A percentile compares a stretch with the other conserved stretches of the same genome.
Conservation (phyloP, 2,888 invertebrate genomes). For the Temnothorax ravouxi region DNA sequence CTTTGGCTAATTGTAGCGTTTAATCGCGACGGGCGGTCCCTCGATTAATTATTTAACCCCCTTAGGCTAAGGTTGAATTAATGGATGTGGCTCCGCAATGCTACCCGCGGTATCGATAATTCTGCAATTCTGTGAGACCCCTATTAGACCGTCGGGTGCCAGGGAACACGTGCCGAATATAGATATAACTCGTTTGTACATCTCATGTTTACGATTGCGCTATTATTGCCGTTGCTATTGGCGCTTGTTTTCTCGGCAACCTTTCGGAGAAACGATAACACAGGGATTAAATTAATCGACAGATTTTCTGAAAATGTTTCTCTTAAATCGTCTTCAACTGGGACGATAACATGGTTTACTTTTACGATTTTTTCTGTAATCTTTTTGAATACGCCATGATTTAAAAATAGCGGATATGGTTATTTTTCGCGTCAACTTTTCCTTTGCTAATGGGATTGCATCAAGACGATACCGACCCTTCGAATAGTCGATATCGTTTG, state of each 20-base stretch:
- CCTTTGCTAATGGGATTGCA: constrained; percentile 64
- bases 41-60: constrained; percentile 82
- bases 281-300: background rate
- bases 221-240: background rate
- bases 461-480: constrained; percentile 32
- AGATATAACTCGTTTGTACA: constrained; percentile 41
- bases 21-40: constrained; percentile 74
- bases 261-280: background rate
- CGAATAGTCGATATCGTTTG: background rate
- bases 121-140: constrained; percentile 77
- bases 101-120: constrained; percentile 81
- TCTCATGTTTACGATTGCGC: constrained; percentile 52
- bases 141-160: constrained; percentile 67
- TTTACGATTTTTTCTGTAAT: constrained; percentile 17
- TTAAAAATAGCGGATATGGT: background rate
- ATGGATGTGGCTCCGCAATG: constrained; percentile 81
- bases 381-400: background rate
- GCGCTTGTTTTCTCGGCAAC: background rate
- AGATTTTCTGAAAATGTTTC: background rate
- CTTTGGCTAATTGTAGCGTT: constrained; percentile 72
- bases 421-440: background rate
- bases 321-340: background rate
- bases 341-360: background rate
- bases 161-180: constrained; percentile 60
- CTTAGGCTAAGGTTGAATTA: constrained; percentile 82